Percentiles rank a stretch among this genome's conserved stretches.
Conservation (phyloP, 2,113 vertebrate species). For the Cavia aperea region DNA sequence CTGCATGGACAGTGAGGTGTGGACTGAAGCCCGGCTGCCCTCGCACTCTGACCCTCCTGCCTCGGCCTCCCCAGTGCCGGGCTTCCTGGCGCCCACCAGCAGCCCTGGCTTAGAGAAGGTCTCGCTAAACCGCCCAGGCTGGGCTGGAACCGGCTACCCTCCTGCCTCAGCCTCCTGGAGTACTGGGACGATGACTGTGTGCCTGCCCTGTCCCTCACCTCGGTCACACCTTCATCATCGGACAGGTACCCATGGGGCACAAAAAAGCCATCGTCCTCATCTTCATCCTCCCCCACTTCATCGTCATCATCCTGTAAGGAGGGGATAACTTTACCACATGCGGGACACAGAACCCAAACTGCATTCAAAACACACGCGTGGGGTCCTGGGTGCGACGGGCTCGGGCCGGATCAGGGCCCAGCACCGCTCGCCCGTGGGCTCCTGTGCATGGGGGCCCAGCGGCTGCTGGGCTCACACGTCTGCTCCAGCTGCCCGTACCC, state of each 20-base stretch:
- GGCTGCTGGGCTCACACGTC: too few species aligned
- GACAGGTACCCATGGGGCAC: conserved; percentile 98
- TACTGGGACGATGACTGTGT: too few species aligned
- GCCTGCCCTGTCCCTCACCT: conserved; percentile 66
- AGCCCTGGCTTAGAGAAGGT: not conserved
- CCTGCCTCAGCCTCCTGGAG: not conserved
- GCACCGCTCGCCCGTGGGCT: too few species aligned
- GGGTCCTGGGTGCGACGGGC: not conserved
- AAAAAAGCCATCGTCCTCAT: conserved; percentile 95
- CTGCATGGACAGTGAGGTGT: not conserved
- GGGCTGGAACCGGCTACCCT: not conserved
- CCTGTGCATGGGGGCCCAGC: too few species aligned
- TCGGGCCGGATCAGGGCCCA: too few species aligned
- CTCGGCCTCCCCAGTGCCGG: not conserved
- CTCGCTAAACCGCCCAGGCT: not conserved
- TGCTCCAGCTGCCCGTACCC: conserved; percentile 76
- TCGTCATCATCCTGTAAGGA: conserved; percentile 89
- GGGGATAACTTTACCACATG: not conserved
- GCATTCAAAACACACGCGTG: not conserved
- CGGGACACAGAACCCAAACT: not conserved
- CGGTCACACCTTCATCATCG: conserved; percentile 92
- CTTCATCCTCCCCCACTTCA: conserved; percentile 88
- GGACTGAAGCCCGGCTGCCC: not conserved
- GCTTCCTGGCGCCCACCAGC: not conserved
- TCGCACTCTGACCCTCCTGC: not conserved